Percentiles rank a stretch among this genome's conserved stretches.
phyloP scores from a whole-genome alignment of 2,797 vertebrate genomes.

The Chaetophractus vellerosus region DNA sequence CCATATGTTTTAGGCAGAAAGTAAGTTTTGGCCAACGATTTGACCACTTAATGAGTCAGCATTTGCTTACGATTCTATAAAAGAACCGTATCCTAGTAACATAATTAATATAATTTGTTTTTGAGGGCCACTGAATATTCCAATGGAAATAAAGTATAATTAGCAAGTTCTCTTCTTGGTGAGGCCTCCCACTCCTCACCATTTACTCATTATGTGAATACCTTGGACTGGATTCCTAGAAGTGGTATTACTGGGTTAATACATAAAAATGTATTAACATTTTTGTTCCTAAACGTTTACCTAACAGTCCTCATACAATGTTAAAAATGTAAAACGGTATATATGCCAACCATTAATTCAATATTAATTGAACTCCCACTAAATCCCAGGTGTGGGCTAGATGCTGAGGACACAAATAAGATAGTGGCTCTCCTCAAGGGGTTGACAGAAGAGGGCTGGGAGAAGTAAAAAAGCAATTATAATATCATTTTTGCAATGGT shows the following conservation, averaged over 20 bases:
- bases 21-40: neutral
- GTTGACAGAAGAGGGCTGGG: neutral
- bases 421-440: neutral
- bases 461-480: neutral
- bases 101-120: neutral
- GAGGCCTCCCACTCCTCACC: neutral
- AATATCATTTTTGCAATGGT: neutral
- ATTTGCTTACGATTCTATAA: neutral
- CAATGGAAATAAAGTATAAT: neutral
- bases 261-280: neutral
- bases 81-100: neutral
- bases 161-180: neutral
- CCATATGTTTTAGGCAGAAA: neutral
- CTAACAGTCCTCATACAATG: neutral
- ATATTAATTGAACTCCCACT: neutral
- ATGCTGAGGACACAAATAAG: neutral
- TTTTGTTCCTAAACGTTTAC: constrained; percentile 21
- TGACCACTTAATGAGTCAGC: neutral
- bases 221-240: neutral
- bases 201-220: neutral
- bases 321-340: neutral
- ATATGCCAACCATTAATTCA: neutral
- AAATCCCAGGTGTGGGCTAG: neutral
- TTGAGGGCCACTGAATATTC: neutral
- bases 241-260: neutral